These are phyloP conservation scores for Syritta pipiens DNA, from an alignment of 2,888 invertebrate species.

Conservation along the genomic window DNA sequence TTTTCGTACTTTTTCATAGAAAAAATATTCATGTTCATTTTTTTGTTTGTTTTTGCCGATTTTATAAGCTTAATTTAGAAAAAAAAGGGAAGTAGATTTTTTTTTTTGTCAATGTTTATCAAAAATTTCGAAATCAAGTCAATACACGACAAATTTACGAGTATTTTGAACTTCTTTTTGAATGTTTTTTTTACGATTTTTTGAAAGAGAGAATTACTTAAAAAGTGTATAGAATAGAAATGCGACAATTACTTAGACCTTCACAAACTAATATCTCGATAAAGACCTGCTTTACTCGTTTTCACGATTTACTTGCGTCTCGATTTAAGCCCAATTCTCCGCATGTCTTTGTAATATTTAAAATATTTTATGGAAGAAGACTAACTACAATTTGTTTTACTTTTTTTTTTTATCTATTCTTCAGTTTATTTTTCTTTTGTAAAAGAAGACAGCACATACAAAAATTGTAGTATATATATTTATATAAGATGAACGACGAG, in stretches of 20 bases:
- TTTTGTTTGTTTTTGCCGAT: constrained; percentile 13
- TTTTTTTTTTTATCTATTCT: constrained; percentile 50
- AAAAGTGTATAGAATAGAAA: constrained; percentile 36
- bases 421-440: constrained; percentile 14
- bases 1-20: constrained; percentile 67
- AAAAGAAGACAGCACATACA: constrained; percentile 64
- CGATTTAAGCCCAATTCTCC: background rate
- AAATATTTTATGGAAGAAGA: constrained; percentile 61
- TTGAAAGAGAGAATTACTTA: constrained; percentile 1
- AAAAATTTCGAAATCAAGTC: background rate
- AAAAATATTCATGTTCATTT: constrained; percentile 50
- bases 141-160: background rate
- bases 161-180: constrained; percentile 2
- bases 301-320: background rate
- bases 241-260: constrained; percentile 8
- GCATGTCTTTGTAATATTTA: constrained; percentile 24
- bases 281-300: too few species aligned
- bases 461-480: constrained; percentile 39
- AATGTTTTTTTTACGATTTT: background rate
- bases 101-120: background rate
- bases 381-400: constrained; percentile 64
- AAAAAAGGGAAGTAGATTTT: background rate
- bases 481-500: too few species aligned
- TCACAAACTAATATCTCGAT: too few species aligned
- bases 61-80: constrained; percentile 8